phyloP scores from a whole-genome alignment of 2,888 invertebrate genomes.

The Pristionchus exspectatus region DNA sequence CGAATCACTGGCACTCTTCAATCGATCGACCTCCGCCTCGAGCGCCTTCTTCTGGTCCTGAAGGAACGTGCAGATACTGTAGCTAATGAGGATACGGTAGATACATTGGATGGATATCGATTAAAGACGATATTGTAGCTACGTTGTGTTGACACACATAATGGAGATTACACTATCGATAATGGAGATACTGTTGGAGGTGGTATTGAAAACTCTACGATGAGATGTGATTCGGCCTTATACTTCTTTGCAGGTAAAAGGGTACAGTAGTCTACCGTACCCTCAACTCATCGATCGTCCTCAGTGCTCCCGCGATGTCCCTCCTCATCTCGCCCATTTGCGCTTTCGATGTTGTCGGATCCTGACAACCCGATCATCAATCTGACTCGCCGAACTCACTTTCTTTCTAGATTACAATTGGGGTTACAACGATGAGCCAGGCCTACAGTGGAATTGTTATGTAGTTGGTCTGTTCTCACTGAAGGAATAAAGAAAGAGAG shows the following conservation, averaged over 20 bases:
- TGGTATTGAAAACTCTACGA: no score
- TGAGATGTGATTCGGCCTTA: no score
- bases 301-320: conserved; percentile 1
- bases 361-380: neutral
- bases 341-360: neutral
- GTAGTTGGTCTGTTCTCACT: no score
- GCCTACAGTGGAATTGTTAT: no score
- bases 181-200: no score
- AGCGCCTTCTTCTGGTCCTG: conserved; percentile 42
- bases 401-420: no score
- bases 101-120: no score
- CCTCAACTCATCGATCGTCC: conserved; percentile 32
- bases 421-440: no score
- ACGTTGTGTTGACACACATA: no score
- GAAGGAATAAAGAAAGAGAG: no score
- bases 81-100: neutral
- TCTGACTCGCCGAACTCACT: neutral
- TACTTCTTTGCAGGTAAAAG: neutral
- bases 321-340: neutral
- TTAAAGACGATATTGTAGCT: no score
- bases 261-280: conserved; percentile 8
- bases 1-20: neutral
- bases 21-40: conserved; percentile 34
- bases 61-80: neutral
- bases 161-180: no score